A percentile compares a stretch with the other conserved stretches of the same genome.
Evolutionary conservation across 2,113 vertebrate genomes (phyloP).

Genomic region (Hyla sarda): DNA sequence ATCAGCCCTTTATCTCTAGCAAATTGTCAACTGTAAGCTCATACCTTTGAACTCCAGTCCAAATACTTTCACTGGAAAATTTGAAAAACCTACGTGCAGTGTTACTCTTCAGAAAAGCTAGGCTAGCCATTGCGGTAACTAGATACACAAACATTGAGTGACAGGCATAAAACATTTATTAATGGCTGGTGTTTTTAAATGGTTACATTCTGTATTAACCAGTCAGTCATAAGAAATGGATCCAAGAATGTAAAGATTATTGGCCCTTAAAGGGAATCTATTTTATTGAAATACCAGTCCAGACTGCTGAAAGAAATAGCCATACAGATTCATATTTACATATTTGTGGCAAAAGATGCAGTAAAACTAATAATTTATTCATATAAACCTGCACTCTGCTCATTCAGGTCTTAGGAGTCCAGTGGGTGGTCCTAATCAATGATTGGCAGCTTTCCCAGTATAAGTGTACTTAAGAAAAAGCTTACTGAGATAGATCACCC

Average conservation of each 20-base stretch:
- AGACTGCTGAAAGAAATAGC: too few species aligned
- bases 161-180: slow-evolving; percentile 1
- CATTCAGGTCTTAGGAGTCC: too few species aligned
- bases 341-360: too few species aligned
- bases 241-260: background rate
- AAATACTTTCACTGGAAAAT: background rate
- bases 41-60: background rate
- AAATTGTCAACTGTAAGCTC: background rate
- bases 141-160: background rate
- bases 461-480: too few species aligned
- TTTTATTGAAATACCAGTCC: too few species aligned
- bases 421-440: too few species aligned
- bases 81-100: background rate
- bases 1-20: slow-evolving; percentile 10
- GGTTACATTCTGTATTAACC: background rate
- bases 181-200: background rate
- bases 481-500: too few species aligned
- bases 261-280: too few species aligned
- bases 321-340: too few species aligned
- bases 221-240: background rate
- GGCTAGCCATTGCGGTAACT: background rate
- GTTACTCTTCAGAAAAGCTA: background rate
- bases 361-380: too few species aligned
- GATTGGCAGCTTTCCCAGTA: too few species aligned
- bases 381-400: too few species aligned